Evolutionary conservation across 2,888 invertebrate genomes (phyloP).

Genomic region (Mythimna vitellina): DNA sequence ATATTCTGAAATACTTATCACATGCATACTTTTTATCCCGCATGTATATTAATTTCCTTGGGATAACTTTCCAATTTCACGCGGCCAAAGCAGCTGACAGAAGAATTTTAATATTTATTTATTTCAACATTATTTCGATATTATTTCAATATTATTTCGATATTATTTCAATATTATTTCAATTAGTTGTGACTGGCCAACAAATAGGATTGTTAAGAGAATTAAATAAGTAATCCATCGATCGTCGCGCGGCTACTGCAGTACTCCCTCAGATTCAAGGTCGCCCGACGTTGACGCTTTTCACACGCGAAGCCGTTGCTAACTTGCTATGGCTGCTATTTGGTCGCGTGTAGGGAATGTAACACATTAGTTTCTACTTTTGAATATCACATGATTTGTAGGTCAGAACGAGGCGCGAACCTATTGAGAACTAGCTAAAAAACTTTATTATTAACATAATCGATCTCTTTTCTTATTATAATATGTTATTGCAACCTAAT

Average conservation of each 20-base stretch:
- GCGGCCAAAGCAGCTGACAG: too few species aligned
- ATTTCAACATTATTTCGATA: too few species aligned
- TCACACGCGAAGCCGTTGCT: constrained; percentile 63
- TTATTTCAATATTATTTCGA: too few species aligned
- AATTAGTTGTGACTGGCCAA: background rate
- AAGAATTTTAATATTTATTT: too few species aligned
- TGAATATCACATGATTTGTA: background rate
- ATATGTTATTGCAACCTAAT: background rate
- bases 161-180: too few species aligned
- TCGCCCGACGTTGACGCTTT: constrained; percentile 65
- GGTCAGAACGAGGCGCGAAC: background rate
- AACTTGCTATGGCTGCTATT: constrained; percentile 50
- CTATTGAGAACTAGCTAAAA: background rate
- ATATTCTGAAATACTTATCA: too few species aligned
- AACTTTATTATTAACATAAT: background rate
- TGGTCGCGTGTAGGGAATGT: constrained; percentile 34
- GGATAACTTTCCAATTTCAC: too few species aligned
- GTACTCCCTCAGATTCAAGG: constrained; percentile 80
- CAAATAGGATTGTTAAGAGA: constrained; percentile 42
- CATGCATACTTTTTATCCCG: too few species aligned
- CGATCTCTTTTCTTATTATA: background rate
- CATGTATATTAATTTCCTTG: too few species aligned
- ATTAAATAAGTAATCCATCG: constrained; percentile 60
- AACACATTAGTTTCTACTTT: constrained; percentile 19
- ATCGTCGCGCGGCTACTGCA: constrained; percentile 72